These are phyloP conservation scores for Acanthiza pusilla DNA, from an alignment of 2,797 vertebrate genomes.

Conservation along the genomic window DNA sequence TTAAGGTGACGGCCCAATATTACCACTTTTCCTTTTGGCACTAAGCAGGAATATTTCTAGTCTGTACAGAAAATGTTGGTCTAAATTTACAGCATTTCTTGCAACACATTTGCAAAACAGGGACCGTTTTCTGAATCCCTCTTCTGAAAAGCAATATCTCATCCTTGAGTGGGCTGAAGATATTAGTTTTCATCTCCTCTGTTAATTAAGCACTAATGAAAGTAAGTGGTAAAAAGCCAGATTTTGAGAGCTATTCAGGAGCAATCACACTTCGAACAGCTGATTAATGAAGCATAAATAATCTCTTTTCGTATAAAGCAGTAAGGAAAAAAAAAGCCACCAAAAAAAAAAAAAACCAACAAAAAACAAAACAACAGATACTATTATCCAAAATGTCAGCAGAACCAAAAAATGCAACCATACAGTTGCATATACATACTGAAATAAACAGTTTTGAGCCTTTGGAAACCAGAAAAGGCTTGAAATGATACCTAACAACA, in stretches of 20 bases:
- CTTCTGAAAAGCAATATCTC: not conserved
- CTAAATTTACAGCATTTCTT: not conserved
- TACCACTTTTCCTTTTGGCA: not conserved
- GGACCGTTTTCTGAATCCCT: not conserved
- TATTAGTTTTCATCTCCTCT: constrained; percentile 42
- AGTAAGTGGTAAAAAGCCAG: constrained; percentile 31
- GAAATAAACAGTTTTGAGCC: not conserved
- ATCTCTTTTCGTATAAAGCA: not conserved
- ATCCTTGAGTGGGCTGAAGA: constrained; percentile 13
- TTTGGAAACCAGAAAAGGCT: not conserved
- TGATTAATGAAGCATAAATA: constrained; percentile 50
- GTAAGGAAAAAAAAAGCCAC: not conserved
- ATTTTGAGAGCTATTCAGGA: constrained; percentile 50
- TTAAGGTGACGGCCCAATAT: not conserved
- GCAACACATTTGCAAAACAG: not conserved
- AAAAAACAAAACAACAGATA: not conserved
- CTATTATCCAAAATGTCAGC: not conserved
- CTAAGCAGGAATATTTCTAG: not conserved
- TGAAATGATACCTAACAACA: not conserved
- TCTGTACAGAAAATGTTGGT: not conserved
- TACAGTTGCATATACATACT: not conserved
- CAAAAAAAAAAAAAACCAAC: not conserved
- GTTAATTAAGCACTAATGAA: constrained; percentile 58
- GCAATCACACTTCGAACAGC: constrained; percentile 31
- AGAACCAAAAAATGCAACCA: not conserved